Evolutionary conservation across 2,113 vertebrate genomes (phyloP).

Genomic region (Phaetusa simplex): DNA sequence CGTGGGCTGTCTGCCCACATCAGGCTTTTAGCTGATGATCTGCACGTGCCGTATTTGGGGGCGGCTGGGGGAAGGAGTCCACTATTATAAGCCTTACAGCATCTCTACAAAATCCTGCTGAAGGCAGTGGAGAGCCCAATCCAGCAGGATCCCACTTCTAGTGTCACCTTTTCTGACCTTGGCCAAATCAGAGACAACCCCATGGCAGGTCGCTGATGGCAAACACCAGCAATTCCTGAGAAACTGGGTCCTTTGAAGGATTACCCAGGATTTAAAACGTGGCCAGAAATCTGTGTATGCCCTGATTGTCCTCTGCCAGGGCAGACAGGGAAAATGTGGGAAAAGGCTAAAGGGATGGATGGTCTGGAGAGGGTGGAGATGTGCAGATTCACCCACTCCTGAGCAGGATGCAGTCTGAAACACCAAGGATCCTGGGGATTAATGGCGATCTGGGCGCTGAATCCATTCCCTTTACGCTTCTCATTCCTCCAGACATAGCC

Average conservation of each 20-base stretch:
- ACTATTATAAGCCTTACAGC: slow-evolving; percentile 11
- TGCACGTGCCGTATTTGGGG: slow-evolving; percentile 31
- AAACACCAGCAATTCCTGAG: neutral
- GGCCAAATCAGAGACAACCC: neutral
- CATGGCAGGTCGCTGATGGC: fast-evolving
- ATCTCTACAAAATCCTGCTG: neutral
- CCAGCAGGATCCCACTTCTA: neutral
- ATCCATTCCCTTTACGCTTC: neutral
- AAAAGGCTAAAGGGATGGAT: neutral
- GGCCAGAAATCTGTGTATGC: neutral
- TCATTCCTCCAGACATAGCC: neutral
- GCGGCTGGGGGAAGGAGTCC: slow-evolving; percentile 46
- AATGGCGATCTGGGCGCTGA: neutral
- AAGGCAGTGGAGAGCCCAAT: neutral
- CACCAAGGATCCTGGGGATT: fast-evolving
- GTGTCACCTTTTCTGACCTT: neutral
- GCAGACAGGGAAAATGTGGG: neutral
- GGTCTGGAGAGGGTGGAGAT: neutral
- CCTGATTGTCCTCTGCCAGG: neutral
- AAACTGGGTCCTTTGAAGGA: neutral
- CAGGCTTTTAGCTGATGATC: slow-evolving; percentile 57
- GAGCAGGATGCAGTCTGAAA: neutral
- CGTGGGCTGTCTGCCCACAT: slow-evolving; percentile 68
- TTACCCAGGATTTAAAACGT: fast-evolving
- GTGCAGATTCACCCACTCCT: neutral